Evolutionary conservation across 2,113 vertebrate genomes (phyloP).

Genomic region (Melanerpes aurifrons): DNA sequence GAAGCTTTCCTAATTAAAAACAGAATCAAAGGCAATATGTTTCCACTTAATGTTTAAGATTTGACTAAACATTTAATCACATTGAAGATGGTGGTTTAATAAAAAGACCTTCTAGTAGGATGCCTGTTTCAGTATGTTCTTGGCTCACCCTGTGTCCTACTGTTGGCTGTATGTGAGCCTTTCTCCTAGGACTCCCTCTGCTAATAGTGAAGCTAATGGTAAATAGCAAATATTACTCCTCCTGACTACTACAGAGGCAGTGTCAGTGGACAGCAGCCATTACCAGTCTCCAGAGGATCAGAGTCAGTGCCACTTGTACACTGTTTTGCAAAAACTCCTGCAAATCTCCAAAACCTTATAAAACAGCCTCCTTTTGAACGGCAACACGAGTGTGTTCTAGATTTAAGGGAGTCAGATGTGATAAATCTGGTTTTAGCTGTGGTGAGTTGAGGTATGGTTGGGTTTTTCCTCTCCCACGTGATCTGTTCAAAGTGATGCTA

Average conservation of each 20-base stretch:
- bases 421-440: neutral
- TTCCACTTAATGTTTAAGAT: neutral
- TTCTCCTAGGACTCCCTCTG: neutral
- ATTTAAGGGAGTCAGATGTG: neutral
- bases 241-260: neutral
- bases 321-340: conserved; percentile 17
- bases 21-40: neutral
- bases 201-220: neutral
- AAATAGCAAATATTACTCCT: neutral
- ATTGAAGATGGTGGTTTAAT: neutral
- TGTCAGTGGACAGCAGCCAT: neutral
- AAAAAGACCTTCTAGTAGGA: neutral
- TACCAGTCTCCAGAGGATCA: neutral
- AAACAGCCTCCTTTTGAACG: neutral
- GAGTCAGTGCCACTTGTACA: neutral
- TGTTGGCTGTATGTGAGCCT: neutral
- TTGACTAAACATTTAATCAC: neutral
- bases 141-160: neutral
- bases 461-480: conserved; percentile 20
- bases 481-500: neutral
- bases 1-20: neutral
- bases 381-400: neutral
- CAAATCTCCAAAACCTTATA: neutral
- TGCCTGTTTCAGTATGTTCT: neutral
- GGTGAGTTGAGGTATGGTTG: neutral